Percentiles rank a stretch among this genome's conserved stretches.
phyloP scores from a whole-genome alignment of 2,113 vertebrate genomes.

The Romanogobio albipinnatus region DNA sequence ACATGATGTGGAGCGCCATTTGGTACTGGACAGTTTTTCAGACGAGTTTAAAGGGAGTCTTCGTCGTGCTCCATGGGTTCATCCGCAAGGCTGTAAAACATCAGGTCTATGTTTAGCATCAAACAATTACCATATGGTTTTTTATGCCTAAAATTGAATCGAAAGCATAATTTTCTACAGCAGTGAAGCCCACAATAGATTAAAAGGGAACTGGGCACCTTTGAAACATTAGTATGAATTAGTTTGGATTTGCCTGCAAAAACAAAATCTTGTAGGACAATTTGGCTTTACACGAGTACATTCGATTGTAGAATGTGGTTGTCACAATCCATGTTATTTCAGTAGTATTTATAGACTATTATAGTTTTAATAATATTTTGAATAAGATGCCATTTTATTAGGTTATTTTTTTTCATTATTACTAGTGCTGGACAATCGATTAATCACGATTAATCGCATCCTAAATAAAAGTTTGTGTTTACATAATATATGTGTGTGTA shows the following conservation, averaged over 20 bases:
- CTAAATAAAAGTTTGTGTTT: too few species aligned
- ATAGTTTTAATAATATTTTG: neutral
- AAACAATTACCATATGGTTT: neutral
- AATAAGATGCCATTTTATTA: neutral
- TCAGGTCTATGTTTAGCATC: neutral
- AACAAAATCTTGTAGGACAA: neutral
- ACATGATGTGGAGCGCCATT: constrained; percentile 54
- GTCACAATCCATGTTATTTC: neutral
- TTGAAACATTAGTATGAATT: constrained; percentile 6
- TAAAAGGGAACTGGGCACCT: neutral
- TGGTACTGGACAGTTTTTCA: constrained; percentile 49
- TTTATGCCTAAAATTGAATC: neutral
- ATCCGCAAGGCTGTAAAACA: constrained; percentile 64
- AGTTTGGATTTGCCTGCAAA: neutral
- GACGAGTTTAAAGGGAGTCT: constrained; percentile 66
- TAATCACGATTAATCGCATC: too few species aligned
- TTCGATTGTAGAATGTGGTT: neutral
- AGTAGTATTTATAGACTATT: neutral
- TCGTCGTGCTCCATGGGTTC: constrained; percentile 77
- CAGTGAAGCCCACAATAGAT: neutral
- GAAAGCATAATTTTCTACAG: neutral
- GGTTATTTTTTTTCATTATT: neutral
- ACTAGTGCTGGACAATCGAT: neutral
- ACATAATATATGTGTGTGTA: too few species aligned
- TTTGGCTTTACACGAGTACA: neutral